A percentile compares a stretch with the other conserved stretches of the same genome.
These are phyloP conservation scores for Smutsia gigantea DNA, from an alignment of 2,797 vertebrate species.

Conservation along the genomic window DNA sequence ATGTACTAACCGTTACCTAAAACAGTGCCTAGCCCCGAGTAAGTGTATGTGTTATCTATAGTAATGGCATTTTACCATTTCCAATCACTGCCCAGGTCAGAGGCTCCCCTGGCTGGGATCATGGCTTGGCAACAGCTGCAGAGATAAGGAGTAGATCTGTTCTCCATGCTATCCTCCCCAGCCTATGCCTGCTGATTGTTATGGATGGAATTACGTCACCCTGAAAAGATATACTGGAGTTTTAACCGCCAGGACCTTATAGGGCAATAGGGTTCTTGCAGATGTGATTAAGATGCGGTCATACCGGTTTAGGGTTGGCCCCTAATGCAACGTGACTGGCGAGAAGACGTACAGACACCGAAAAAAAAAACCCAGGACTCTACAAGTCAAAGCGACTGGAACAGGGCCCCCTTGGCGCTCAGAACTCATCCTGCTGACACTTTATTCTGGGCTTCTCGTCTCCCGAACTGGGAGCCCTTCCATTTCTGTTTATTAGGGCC, in stretches of 20 bases:
- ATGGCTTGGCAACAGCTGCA: neutral
- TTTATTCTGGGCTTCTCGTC: neutral
- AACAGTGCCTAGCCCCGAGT: neutral
- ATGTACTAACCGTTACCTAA: neutral
- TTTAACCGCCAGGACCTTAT: neutral
- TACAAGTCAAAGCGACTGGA: neutral
- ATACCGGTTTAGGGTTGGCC: neutral
- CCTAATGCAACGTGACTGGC: neutral
- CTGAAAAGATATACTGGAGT: neutral
- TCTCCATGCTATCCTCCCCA: neutral
- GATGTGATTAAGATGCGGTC: neutral
- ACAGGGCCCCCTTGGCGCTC: neutral
- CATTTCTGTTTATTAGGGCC: neutral
- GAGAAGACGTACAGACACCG: neutral
- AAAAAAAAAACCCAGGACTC: neutral
- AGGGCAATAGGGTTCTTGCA: neutral
- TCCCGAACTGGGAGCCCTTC: neutral
- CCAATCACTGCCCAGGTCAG: neutral
- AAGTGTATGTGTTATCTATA: neutral
- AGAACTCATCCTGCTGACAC: neutral
- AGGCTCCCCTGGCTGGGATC: neutral
- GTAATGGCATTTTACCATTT: neutral
- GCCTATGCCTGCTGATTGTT: neutral
- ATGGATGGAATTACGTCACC: neutral
- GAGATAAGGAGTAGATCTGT: neutral